Evolutionary conservation across 2,888 invertebrate species (phyloP).

Genomic region (Incurvaria masculella): DNA sequence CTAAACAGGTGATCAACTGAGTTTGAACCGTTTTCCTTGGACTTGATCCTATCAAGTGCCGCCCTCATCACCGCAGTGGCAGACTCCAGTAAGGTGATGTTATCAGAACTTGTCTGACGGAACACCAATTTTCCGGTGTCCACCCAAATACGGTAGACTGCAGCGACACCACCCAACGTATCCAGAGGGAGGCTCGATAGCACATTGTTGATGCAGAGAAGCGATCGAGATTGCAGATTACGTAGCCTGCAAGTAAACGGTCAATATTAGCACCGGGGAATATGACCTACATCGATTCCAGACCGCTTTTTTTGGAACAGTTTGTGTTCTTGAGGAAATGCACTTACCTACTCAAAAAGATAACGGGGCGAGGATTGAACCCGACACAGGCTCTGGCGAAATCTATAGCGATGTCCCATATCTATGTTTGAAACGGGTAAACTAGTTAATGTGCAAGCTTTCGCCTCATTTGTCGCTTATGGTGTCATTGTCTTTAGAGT

Average conservation of each 20-base stretch:
- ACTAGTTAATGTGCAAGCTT: too few species aligned
- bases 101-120: constrained; percentile 44
- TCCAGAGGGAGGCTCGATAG: constrained; percentile 59
- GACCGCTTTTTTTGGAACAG: too few species aligned
- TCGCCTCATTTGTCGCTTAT: too few species aligned
- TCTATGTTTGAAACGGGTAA: too few species aligned
- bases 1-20: constrained; percentile 43
- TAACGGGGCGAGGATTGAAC: too few species aligned
- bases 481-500: too few species aligned
- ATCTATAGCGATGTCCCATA: too few species aligned
- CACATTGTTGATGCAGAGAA: constrained; percentile 69
- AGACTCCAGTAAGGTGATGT: constrained; percentile 61
- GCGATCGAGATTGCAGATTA: constrained; percentile 60
- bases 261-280: too few species aligned
- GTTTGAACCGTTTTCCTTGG: constrained; percentile 30
- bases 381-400: too few species aligned
- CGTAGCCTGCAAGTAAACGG: constrained; percentile 39
- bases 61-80: constrained; percentile 73
- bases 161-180: constrained; percentile 62
- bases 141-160: constrained; percentile 63
- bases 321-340: too few species aligned
- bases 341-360: too few species aligned
- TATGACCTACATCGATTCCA: too few species aligned
- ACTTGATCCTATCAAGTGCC: constrained; percentile 64
- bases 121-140: constrained; percentile 63